These are phyloP conservation scores for Gallinago nigripennis DNA, from an alignment of 2,797 vertebrate genomes.

Conservation along the genomic window DNA sequence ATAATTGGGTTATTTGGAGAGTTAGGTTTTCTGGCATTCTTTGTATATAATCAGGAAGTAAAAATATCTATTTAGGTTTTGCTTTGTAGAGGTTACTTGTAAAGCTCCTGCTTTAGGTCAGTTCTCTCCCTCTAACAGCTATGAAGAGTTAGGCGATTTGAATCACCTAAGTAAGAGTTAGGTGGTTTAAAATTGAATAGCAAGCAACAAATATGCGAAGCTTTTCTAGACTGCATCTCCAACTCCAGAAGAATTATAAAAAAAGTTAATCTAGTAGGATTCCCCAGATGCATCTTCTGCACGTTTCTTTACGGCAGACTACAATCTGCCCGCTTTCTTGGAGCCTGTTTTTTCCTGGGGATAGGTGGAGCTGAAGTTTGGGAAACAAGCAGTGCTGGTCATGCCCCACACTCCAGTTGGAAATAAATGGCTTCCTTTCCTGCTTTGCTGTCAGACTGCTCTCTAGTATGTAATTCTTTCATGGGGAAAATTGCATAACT, in stretches of 20 bases:
- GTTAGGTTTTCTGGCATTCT: neutral
- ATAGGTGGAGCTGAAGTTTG: neutral
- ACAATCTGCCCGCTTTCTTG: neutral
- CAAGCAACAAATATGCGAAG: neutral
- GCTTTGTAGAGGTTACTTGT: neutral
- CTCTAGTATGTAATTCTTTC: neutral
- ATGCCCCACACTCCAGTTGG: neutral
- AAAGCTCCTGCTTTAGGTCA: neutral
- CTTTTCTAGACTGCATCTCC: neutral
- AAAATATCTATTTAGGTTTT: neutral
- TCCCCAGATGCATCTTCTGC: neutral
- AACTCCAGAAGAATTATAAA: neutral
- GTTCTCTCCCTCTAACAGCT: neutral
- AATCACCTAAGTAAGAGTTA: too few species aligned
- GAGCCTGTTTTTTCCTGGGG: neutral
- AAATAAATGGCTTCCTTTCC: neutral
- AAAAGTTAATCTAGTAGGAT: neutral
- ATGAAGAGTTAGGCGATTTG: neutral
- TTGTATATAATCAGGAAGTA: neutral
- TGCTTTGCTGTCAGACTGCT: neutral
- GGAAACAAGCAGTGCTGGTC: neutral
- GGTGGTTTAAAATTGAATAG: neutral
- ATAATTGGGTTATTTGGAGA: neutral
- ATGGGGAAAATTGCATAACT: neutral
- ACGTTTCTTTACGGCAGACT: fast-evolving